Percentiles rank a stretch among this genome's conserved stretches.
Conservation (phyloP, 2,797 vertebrate genomes). For the Rhinatrema bivittatum region DNA sequence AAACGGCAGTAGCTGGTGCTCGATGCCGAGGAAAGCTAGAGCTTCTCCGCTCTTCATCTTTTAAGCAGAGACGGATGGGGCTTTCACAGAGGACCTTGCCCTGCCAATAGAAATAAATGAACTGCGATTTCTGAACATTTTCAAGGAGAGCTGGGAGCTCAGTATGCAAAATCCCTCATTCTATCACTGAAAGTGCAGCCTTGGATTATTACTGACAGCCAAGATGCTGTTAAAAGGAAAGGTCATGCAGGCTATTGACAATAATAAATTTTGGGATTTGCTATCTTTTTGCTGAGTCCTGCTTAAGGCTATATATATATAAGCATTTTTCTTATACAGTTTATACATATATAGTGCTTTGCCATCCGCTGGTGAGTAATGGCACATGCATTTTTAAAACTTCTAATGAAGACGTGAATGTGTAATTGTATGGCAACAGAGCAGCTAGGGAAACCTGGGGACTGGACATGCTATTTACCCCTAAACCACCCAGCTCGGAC, state of each 20-base stretch:
- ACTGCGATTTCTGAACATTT: conserved; percentile 55
- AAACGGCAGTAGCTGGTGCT: conserved; percentile 42
- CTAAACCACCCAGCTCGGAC: background rate
- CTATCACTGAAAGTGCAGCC: conserved; percentile 60
- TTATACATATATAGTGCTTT: too few species aligned
- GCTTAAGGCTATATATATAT: conserved; percentile 40
- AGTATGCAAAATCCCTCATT: conserved; percentile 67
- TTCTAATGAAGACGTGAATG: conserved; percentile 17
- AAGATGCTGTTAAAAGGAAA: conserved; percentile 62
- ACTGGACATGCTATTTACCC: conserved; percentile 8
- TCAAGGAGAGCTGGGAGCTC: conserved; percentile 66
- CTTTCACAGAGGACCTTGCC: conserved; percentile 66
- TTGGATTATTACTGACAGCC: conserved; percentile 68
- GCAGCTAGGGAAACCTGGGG: conserved; percentile 9
- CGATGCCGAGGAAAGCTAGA: conserved; percentile 51
- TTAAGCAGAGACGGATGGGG: conserved; percentile 60
- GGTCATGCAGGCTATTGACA: conserved; percentile 61
- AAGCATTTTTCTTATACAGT: too few species aligned
- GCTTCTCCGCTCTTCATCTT: conserved; percentile 51
- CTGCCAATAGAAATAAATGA: conserved; percentile 73
- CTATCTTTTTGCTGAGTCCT: conserved; percentile 53
- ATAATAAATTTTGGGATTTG: conserved; percentile 66
- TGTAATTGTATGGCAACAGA: conserved; percentile 10
- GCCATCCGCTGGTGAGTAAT: conserved; percentile 20
- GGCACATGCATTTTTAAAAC: conserved; percentile 25